Conservation (phyloP, 2,888 invertebrate genomes). For the Aporophyla lueneburgensis region DNA sequence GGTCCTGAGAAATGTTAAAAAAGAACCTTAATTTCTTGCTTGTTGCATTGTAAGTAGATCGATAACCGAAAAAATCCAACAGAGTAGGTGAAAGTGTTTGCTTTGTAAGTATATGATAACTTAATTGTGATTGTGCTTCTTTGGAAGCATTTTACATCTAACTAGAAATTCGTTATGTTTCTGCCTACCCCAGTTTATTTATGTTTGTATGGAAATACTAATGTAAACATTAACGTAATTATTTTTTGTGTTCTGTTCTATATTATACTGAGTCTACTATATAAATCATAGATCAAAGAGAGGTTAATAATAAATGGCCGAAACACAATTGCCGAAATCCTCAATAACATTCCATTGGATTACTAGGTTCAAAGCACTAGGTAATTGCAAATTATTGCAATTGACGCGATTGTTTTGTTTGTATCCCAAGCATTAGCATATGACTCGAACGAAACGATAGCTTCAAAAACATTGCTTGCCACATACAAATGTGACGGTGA, state of each 20-base stretch:
- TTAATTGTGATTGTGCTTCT: background rate
- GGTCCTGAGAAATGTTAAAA: no score
- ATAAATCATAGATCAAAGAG: no score
- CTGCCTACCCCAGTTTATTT: no score
- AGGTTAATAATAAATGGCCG: background rate
- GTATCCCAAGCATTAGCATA: background rate
- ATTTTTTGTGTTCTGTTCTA: background rate
- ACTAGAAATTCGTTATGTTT: background rate
- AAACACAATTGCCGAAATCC: background rate
- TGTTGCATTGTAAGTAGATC: background rate
- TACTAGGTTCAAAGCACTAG: no score
- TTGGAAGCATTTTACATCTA: background rate
- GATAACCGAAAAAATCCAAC: background rate
- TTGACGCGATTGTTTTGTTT: no score
- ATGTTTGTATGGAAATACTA: background rate
- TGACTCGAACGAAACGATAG: slow-evolving; percentile 17
- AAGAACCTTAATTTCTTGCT: no score
- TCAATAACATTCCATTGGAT: background rate
- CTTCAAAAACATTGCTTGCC: slow-evolving; percentile 61
- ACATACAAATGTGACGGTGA: slow-evolving; percentile 65
- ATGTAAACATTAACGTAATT: background rate
- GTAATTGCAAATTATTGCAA: no score
- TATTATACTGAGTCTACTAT: no score
- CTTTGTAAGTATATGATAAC: background rate
- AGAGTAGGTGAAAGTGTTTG: background rate